Evolutionary conservation across 2,888 invertebrate species (phyloP).

Genomic region (Plagodis pulveraria): DNA sequence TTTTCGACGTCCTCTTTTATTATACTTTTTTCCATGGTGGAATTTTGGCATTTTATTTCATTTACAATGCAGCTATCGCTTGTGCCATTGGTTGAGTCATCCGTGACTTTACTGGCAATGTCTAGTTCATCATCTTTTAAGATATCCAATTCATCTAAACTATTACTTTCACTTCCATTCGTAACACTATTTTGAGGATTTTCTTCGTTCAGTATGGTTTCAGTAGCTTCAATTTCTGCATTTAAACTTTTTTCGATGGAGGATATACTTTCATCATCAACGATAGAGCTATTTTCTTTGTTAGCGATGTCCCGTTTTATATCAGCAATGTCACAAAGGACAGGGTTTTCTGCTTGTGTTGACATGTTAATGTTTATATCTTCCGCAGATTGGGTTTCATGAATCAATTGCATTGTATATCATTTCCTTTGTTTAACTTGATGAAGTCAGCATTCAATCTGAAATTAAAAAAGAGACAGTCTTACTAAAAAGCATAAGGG

Average conservation of each 20-base stretch:
- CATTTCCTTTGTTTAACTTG: constrained; percentile 52
- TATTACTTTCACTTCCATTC: constrained; percentile 4
- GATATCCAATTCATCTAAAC: not conserved
- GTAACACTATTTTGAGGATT: not conserved
- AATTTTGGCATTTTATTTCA: constrained; percentile 2
- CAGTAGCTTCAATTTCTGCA: constrained; percentile 1
- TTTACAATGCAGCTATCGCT: constrained; percentile 2
- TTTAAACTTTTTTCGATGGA: constrained; percentile 10
- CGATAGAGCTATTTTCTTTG: constrained; percentile 39
- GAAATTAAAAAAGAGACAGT: constrained; percentile 42
- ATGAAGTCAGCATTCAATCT: constrained; percentile 46
- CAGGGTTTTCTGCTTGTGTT: constrained; percentile 47
- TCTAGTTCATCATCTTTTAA: not conserved
- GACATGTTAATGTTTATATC: constrained; percentile 66
- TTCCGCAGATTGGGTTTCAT: constrained; percentile 57
- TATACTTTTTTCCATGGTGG: not conserved
- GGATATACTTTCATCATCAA: constrained; percentile 35
- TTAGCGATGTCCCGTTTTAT: constrained; percentile 43
- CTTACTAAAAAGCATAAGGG: not conserved
- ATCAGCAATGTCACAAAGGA: constrained; percentile 45
- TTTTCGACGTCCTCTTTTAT: not conserved
- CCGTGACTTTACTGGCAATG: constrained; percentile 1
- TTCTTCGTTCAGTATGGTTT: not conserved
- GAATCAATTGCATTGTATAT: constrained; percentile 77
- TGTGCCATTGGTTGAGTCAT: constrained; percentile 5